Percentiles rank a stretch among this genome's conserved stretches.
Conservation (phyloP, 2,888 invertebrate species). For the Dichetophora obliterata region DNA sequence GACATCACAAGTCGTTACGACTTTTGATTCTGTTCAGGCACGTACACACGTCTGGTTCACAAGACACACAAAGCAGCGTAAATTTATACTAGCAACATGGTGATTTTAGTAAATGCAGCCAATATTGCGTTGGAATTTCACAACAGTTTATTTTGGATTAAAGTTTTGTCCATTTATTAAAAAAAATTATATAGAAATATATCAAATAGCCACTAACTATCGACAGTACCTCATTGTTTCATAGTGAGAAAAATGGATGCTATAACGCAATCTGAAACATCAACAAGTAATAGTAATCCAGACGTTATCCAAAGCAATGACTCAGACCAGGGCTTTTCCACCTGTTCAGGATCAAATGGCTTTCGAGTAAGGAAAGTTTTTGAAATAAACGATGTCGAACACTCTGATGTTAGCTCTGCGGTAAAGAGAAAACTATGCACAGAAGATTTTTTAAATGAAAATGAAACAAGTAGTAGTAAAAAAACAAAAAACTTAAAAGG, state of each 20-base stretch:
- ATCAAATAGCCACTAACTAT: not conserved
- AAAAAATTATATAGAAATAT: not conserved
- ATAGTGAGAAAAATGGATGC: not conserved
- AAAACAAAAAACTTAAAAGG: not conserved
- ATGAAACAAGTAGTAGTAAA: slow-evolving; percentile 9
- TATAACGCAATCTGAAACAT: not conserved
- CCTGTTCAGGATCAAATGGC: not conserved
- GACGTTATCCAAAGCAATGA: not conserved
- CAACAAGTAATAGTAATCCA: not conserved
- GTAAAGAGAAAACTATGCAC: slow-evolving; percentile 2
- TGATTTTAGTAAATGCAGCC: too few species aligned
- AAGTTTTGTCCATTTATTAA: not conserved
- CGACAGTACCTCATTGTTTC: too few species aligned
- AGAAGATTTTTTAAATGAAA: not conserved
- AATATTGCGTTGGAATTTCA: slow-evolving; percentile 14
- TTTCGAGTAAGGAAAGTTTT: slow-evolving; percentile 14
- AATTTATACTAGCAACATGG: too few species aligned
- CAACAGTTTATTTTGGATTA: not conserved
- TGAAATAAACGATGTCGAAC: slow-evolving; percentile 23
- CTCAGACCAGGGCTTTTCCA: not conserved
- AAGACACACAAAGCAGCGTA: too few species aligned
- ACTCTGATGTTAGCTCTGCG: not conserved
- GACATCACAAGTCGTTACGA: too few species aligned
- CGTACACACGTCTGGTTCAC: too few species aligned
- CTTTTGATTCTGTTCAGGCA: too few species aligned